Evolutionary conservation across 92 coral and sea anemone species (phyloP), one percentile per base, ranked within the genome.

Genomic region (Umimayanthus chanpuru): DNA sequence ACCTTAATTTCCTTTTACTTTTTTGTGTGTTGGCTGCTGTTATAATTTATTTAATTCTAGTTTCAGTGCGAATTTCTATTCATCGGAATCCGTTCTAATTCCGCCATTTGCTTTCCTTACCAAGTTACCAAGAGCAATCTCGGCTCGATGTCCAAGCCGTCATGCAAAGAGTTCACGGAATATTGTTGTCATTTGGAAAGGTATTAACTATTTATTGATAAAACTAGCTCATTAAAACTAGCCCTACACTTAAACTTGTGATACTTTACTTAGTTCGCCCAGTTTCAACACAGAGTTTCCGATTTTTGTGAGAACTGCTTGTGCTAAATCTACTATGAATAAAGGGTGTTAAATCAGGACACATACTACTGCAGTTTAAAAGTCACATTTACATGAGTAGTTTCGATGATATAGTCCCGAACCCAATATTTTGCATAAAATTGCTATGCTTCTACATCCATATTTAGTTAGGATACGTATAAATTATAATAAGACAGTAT

Each of bases 101-200:
- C 9, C 4, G 9, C 26, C 9, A 1, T 61, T 23, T 38, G 14
- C 28, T 12, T 88, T 20, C 43, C 28, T n/a, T 15, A 20, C 73
- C 43, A 73, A 97, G 99, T 43, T 97, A 97, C 82, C 99, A 95
- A 64, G 96, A 97, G 38, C 95, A 97, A 90, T 97, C 99, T 36
- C 89, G 91, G 77, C 84, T 88, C 77, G 99, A 97, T 81, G 88
- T 92, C 30, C 94, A 91, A 66, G 87, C 85, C 70, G 90, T 97
- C 4, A 90, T 95, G 56, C 98, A 91, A 91, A 90, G 96, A 90
- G 96, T 97, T 21, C 98, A 93, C 55, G 86, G 96, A 85, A 95
- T 93, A 90, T 82, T 97, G 65, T 79, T 81, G 25, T 91, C 95
- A 56, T 68, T 92, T 73, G 99, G 99, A 88, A 97, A 95, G 93